Percentiles rank a stretch among this genome's conserved stretches.
phyloP scores from a whole-genome alignment of 2,113 vertebrate genomes.

The Okapia johnstoni region DNA sequence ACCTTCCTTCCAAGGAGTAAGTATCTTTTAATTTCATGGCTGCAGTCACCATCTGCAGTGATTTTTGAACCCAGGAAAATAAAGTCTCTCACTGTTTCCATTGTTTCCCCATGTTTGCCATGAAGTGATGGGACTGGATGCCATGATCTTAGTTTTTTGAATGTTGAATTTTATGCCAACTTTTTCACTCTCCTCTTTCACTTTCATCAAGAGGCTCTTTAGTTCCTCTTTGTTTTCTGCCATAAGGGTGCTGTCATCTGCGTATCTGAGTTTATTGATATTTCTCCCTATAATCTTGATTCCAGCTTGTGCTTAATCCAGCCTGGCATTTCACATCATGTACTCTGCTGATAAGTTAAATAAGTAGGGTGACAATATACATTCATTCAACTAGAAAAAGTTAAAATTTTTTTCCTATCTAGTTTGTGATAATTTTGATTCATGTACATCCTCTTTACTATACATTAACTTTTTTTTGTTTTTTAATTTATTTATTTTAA shows the following conservation, averaged over 20 bases:
- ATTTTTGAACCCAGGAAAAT: not conserved
- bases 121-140: not conserved
- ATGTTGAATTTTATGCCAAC: not conserved
- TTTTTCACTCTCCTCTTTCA: not conserved
- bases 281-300: not conserved
- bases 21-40: not conserved
- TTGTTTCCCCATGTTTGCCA: not conserved
- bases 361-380: not conserved
- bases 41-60: not conserved
- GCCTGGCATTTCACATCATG: not conserved
- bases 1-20: not conserved
- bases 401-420: not conserved
- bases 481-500: not conserved
- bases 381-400: not conserved
- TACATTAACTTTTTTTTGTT: not conserved
- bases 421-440: not conserved
- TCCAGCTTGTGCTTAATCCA: not conserved
- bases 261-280: not conserved
- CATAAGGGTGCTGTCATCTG: not conserved
- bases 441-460: not conserved
- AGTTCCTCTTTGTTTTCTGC: not conserved
- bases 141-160: not conserved
- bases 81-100: not conserved
- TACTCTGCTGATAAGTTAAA: not conserved
- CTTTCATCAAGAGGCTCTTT: not conserved